Evolutionary conservation across 1,140 invertebrate genomes (phyloP), one percentile per base, ranked within the genome.

Genomic region (Zaprionus taronus): DNA sequence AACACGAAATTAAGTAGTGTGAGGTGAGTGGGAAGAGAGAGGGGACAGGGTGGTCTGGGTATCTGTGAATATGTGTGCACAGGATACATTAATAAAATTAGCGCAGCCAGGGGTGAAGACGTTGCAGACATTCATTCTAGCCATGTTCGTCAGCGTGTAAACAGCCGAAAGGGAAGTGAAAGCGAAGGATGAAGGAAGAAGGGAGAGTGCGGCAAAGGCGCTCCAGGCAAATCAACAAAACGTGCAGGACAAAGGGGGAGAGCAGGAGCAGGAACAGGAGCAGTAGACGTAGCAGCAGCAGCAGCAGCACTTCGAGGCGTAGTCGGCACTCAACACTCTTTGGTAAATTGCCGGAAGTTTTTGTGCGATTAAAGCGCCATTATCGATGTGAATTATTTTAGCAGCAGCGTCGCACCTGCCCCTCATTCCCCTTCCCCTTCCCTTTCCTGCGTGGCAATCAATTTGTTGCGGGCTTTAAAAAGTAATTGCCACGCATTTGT

Each of bases 61-160:
- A 26, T 62, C 22, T 76, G 58, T 55, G 44, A 69, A 26, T 82
- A 58, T 79, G 65, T 72, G 71, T 80, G 66, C 71, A 79, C 79
- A 84, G 85, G 85, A 84, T 89, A 89, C 85, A 89, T 89, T 89
- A 89, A 89, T 85, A 84, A 89, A 89, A 89, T 89, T 89, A 89
- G 84, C 85, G 81, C 81, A 89, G 72, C 74, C 73, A 89, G 71
- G 81, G 78, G 71, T 89, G 17, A 26, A 57, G n/a, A 15, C 15
- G 60, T 41, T 36, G 53, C 53, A 47, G 69, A 57, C 65, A 70
- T 70, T 63, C 73, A 66, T 67, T 63, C 60, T 38, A 24, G 65
- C 38, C 66, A 62, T 74, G 66, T 63, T 70, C 72, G 66, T 60
- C 60, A 76, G 73, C 61, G 38, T 72, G 68, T 72, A 70, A 74